Evolutionary conservation across 2,888 invertebrate species (phyloP).

Genomic region (Drosophila multiciliata): DNA sequence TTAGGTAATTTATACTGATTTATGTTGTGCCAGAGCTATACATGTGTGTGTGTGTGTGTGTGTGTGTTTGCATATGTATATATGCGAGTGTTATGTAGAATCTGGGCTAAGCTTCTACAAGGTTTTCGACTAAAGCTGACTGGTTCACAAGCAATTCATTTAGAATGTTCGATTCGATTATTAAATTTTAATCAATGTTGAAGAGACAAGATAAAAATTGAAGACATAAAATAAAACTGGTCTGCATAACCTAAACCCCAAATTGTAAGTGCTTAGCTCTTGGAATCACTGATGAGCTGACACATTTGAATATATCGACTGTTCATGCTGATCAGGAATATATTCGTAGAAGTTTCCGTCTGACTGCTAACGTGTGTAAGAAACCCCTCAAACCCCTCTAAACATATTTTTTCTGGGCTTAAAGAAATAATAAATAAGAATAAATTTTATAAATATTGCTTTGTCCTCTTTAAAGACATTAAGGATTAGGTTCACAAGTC

Average conservation of each 20-base stretch:
- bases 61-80: neutral
- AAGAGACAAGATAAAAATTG: neutral
- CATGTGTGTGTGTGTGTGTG: neutral
- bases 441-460: neutral
- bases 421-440: neutral
- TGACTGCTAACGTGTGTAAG: neutral
- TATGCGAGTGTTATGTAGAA: neutral
- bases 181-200: neutral
- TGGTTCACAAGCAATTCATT: neutral
- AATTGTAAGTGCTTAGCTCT: neutral
- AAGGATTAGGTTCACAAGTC: neutral
- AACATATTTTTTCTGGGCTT: neutral
- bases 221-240: neutral
- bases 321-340: neutral
- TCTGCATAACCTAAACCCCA: neutral
- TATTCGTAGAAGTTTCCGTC: neutral
- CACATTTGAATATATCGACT: neutral
- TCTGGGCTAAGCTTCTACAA: slow-evolving; percentile 11
- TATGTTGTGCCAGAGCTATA: slow-evolving; percentile 13
- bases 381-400: neutral
- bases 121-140: neutral
- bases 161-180: neutral
- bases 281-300: neutral
- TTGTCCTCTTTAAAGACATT: neutral
- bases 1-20: slow-evolving; percentile 56